Percentiles rank a stretch among this genome's conserved stretches.
Conservation (phyloP, 2,113 vertebrate species). For the Origma solitaria region DNA sequence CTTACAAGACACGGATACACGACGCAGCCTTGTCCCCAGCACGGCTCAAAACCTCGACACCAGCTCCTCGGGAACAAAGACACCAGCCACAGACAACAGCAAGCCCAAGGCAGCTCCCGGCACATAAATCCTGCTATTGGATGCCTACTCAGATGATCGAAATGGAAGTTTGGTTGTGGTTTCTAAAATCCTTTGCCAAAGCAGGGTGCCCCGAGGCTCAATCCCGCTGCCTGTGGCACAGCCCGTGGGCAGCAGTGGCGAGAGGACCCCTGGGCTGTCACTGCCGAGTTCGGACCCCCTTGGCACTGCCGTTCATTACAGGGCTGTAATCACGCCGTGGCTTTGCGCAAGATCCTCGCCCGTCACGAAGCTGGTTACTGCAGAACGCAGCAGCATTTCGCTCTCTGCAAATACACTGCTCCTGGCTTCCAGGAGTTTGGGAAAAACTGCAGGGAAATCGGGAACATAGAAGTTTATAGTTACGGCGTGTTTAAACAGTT, state of each 20-base stretch:
- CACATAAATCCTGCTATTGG: accelerated
- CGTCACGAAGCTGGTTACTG: neutral
- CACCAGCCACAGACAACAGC: neutral
- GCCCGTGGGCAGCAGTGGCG: accelerated
- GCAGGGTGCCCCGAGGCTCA: neutral
- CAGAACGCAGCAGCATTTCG: neutral
- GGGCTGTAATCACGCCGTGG: neutral
- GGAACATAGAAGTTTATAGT: neutral
- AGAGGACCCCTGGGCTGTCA: neutral
- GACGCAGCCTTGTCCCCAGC: neutral
- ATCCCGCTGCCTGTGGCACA: accelerated
- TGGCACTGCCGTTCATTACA: accelerated
- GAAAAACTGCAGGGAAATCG: neutral
- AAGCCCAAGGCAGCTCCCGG: neutral
- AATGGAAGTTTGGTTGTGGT: neutral
- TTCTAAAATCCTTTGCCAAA: neutral
- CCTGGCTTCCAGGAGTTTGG: neutral
- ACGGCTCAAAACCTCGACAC: neutral
- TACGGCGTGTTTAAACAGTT: accelerated
- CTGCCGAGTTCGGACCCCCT: neutral
- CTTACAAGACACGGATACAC: neutral
- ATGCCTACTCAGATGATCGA: neutral
- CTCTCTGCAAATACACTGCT: neutral
- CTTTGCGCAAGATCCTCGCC: neutral
- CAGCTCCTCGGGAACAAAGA: neutral